These are phyloP conservation scores for Tyto alba DNA, from an alignment of 2,113 vertebrate species.

Conservation along the genomic window DNA sequence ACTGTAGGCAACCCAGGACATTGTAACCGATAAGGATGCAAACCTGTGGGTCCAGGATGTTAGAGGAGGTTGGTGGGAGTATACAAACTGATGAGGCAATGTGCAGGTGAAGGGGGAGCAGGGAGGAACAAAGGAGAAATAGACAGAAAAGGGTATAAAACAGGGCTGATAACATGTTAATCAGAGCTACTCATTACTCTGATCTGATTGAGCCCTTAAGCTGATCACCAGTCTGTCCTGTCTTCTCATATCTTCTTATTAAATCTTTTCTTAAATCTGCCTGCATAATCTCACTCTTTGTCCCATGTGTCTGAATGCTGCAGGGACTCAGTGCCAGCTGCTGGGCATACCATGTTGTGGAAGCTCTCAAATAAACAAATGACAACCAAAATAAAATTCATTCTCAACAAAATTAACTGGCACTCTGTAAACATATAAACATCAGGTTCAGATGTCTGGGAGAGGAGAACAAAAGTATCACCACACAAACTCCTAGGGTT, in stretches of 20 bases:
- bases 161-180: neutral
- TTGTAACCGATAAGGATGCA: neutral
- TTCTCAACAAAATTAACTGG: no score
- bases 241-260: neutral
- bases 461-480: no score
- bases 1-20: neutral
- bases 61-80: accelerated
- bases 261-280: neutral
- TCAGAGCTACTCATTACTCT: neutral
- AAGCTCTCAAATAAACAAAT: no score
- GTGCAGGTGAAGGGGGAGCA: neutral
- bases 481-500: no score
- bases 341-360: no score
- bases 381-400: no score
- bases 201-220: neutral
- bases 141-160: neutral
- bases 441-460: no score
- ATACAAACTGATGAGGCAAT: neutral
- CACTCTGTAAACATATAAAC: no score
- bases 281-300: neutral
- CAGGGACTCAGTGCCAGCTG: neutral
- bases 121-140: neutral
- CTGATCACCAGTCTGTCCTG: neutral
- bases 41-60: neutral
- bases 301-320: accelerated